phyloP scores from a whole-genome alignment of 2,888 invertebrate species.

The Digitonthophagus gazella region DNA sequence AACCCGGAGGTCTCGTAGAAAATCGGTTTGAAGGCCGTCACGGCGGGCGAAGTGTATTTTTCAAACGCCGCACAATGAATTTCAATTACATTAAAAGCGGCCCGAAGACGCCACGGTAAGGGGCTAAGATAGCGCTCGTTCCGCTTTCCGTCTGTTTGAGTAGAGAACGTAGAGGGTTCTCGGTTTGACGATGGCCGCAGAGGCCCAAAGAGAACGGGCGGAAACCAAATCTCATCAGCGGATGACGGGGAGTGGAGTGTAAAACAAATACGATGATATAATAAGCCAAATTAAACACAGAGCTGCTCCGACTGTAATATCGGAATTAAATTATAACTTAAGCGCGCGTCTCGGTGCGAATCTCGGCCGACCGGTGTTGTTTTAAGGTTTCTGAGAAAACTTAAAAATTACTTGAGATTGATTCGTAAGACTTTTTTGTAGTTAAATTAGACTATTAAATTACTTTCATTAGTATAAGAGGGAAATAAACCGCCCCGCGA shows the following conservation, averaged over 20 bases:
- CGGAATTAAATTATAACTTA: constrained; percentile 45
- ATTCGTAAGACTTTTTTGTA: no score
- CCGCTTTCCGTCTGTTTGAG: constrained; percentile 2
- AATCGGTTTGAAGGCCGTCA: not conserved
- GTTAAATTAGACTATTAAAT: not conserved
- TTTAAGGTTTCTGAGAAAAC: not conserved
- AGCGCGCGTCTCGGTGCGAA: not conserved
- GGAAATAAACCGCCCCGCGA: not conserved
- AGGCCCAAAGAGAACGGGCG: constrained; percentile 2
- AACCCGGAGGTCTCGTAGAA: not conserved
- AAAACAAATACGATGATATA: constrained; percentile 47
- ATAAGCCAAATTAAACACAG: constrained; percentile 48
- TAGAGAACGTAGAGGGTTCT: constrained; percentile 3
- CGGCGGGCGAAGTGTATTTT: not conserved
- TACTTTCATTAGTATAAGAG: not conserved
- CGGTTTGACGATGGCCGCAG: not conserved
- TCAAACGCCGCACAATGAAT: constrained; percentile 37
- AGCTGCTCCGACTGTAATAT: constrained; percentile 45
- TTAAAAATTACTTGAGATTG: no score
- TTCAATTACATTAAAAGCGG: constrained; percentile 44
- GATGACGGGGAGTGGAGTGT: constrained; percentile 44
- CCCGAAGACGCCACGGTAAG: constrained; percentile 1
- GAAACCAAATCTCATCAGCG: constrained; percentile 45
- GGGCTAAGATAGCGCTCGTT: constrained; percentile 20
- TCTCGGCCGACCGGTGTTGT: not conserved